phyloP scores from a whole-genome alignment of 35 echinoderm and acorn worm genomes.

The Heliocidaris tuberculata region DNA sequence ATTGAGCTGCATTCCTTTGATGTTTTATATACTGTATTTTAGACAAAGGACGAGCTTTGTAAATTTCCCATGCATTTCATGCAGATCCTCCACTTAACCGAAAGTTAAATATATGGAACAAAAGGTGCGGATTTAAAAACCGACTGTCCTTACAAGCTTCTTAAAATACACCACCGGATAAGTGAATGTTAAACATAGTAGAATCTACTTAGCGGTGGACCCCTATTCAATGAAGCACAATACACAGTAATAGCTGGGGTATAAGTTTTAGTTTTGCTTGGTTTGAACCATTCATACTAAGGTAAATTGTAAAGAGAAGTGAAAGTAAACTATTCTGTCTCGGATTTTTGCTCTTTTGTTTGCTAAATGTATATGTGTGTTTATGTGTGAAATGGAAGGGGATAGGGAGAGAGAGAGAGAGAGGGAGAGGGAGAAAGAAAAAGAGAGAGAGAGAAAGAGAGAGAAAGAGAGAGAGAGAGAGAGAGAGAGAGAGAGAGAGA shows the following conservation, averaged over 20 bases:
- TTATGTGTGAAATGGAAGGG: not conserved
- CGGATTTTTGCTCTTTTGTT: not conserved
- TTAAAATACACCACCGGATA: not conserved
- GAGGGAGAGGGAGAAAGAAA: too few species aligned
- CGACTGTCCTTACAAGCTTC: not conserved
- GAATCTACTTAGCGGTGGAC: not conserved
- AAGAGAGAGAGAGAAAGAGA: too few species aligned
- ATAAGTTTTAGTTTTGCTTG: not conserved
- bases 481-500: too few species aligned
- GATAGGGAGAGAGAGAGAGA: not conserved
- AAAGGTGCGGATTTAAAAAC: not conserved
- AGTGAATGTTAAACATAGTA: slow-evolving; percentile 1
- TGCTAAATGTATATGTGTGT: not conserved
- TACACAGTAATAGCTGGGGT: not conserved
- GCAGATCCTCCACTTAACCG: not conserved
- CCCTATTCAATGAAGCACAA: not conserved
- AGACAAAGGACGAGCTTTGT: not conserved
- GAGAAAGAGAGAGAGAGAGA: too few species aligned
- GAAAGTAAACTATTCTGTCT: slow-evolving; percentile 3
- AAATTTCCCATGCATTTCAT: not conserved
- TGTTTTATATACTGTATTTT: not conserved
- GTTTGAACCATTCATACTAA: not conserved
- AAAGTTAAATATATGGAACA: not conserved
- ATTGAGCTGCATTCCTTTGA: not conserved
- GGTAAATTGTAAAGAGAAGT: not conserved